A percentile compares a stretch with the other conserved stretches of the same genome.
These are phyloP conservation scores for Aythya fuligula DNA, from an alignment of 2,797 vertebrate genomes.

Conservation along the genomic window DNA sequence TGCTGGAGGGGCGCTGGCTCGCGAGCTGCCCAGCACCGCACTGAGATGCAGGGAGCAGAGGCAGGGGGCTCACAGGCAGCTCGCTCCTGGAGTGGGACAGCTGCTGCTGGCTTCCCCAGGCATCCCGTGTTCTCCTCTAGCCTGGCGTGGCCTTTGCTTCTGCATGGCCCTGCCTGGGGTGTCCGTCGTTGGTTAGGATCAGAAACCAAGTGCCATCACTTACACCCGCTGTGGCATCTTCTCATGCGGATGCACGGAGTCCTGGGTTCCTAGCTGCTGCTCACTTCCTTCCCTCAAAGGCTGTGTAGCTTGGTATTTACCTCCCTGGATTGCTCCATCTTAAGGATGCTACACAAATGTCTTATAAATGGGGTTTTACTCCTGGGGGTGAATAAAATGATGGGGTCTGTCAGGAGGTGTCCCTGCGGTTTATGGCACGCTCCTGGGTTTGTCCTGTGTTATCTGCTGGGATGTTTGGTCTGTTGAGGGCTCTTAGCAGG, in stretches of 20 bases:
- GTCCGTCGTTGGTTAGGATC: neutral
- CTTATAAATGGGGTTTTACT: neutral
- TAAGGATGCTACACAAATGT: neutral
- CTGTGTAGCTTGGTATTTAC: neutral
- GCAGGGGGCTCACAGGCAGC: neutral
- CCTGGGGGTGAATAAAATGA: neutral
- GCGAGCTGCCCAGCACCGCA: neutral
- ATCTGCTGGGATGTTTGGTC: neutral
- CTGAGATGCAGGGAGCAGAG: neutral
- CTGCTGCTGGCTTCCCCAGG: neutral
- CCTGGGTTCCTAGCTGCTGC: neutral
- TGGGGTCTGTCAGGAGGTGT: neutral
- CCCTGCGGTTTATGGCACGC: neutral
- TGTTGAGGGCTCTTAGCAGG: accelerated
- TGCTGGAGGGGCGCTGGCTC: neutral
- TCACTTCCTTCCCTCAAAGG: neutral
- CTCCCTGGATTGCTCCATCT: neutral
- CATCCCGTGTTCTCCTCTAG: accelerated
- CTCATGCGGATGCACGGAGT: neutral
- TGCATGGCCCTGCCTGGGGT: neutral
- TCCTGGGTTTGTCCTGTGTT: accelerated
- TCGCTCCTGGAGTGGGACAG: neutral
- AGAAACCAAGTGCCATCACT: neutral
- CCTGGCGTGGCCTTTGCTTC: neutral
- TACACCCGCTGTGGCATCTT: accelerated